Percentiles rank a stretch among this genome's conserved stretches.
Evolutionary conservation across 2,797 vertebrate species (phyloP).

Genomic region (Alosa sapidissima): DNA sequence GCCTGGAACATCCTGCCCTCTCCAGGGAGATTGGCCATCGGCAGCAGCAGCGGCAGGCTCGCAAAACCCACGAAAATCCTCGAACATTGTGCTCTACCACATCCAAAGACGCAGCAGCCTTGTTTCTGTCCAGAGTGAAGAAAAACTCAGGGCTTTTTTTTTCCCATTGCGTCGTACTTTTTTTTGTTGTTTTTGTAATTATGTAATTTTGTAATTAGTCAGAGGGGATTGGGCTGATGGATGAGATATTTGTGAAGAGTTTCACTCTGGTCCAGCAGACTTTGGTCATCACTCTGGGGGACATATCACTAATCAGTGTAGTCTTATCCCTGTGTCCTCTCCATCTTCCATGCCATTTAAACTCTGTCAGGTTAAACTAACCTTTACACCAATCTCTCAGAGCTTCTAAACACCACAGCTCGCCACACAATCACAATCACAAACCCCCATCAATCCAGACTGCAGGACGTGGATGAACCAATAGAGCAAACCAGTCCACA

Average conservation of each 20-base stretch:
- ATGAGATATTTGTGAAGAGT: conserved; percentile 8
- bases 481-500: background rate
- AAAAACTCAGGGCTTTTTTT: background rate
- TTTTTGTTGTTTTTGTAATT: background rate
- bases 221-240: conserved; percentile 7
- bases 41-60: background rate
- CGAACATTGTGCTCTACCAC: background rate
- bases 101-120: background rate
- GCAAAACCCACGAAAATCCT: background rate
- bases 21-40: background rate
- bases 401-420: background rate
- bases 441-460: background rate
- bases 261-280: background rate
- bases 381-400: background rate
- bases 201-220: background rate
- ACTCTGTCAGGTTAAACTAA: conserved; percentile 57
- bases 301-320: conserved; percentile 38
- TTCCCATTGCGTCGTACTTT: too few species aligned
- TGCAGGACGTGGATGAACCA: background rate
- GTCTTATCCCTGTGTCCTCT: conserved; percentile 54
- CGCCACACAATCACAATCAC: background rate
- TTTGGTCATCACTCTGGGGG: background rate
- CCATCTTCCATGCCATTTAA: conserved; percentile 59
- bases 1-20: background rate
- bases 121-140: background rate